Percentiles rank a stretch among this genome's conserved stretches.
Evolutionary conservation across 2,888 invertebrate species (phyloP).

Genomic region (Helicoverpa assulta): DNA sequence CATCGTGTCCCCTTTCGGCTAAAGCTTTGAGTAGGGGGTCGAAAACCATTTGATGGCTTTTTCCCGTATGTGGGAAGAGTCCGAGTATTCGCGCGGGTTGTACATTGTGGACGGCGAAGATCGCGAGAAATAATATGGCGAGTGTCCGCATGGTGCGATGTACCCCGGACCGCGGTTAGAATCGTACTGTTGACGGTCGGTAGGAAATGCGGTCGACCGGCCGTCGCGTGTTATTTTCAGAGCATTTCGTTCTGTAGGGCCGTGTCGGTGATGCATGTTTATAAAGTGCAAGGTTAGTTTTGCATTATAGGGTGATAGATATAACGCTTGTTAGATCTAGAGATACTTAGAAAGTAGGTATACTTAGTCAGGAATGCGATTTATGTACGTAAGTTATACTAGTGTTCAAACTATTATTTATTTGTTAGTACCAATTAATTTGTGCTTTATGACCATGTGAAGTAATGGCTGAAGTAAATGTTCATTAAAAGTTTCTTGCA

Average conservation of each 20-base stretch:
- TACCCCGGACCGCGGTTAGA: constrained; percentile 60
- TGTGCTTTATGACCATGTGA: too few species aligned
- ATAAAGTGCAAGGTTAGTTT: constrained; percentile 41
- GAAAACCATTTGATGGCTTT: constrained; percentile 92
- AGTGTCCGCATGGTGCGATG: constrained; percentile 75
- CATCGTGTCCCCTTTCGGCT: constrained; percentile 90
- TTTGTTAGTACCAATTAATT: too few species aligned
- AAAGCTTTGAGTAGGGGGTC: constrained; percentile 88
- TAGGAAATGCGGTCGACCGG: constrained; percentile 22
- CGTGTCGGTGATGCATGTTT: constrained; percentile 8
- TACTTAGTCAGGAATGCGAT: background rate
- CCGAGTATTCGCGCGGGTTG: constrained; percentile 88
- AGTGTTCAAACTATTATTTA: too few species aligned
- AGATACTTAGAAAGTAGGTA: background rate
- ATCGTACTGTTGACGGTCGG: constrained; percentile 58
- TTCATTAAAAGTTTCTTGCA: too few species aligned
- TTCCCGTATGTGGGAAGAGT: constrained; percentile 90
- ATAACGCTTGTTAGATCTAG: constrained; percentile 1
- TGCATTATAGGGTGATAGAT: constrained; percentile 16
- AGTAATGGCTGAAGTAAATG: too few species aligned
- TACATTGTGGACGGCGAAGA: constrained; percentile 70
- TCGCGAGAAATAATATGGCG: constrained; percentile 64
- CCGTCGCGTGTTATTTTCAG: constrained; percentile 65
- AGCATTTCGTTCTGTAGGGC: constrained; percentile 32
- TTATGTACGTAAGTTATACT: too few species aligned